Percentiles rank a stretch among this genome's conserved stretches.
These are phyloP conservation scores for Cyclophora punctaria DNA, from an alignment of 2,888 invertebrate genomes.

Conservation along the genomic window DNA sequence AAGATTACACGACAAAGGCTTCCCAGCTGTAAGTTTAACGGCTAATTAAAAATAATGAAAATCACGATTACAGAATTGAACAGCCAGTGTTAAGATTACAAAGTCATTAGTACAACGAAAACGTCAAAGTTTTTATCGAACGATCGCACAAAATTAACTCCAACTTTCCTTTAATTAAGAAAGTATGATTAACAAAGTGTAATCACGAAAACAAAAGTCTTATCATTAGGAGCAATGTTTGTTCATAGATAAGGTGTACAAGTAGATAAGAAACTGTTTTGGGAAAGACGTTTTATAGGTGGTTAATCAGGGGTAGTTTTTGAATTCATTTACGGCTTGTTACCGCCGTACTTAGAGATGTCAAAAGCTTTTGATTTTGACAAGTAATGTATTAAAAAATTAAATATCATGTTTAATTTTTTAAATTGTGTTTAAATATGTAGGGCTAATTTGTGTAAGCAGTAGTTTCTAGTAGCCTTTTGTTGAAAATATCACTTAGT, in stretches of 20 bases:
- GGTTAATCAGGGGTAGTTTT: too few species aligned
- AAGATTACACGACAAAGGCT: constrained; percentile 3
- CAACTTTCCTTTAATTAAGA: constrained; percentile 69
- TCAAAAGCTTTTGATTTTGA: too few species aligned
- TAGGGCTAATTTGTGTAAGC: too few species aligned
- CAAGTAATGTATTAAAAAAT: too few species aligned
- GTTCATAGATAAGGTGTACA: constrained; percentile 9
- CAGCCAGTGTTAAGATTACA: constrained; percentile 35
- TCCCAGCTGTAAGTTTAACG: constrained; percentile 9
- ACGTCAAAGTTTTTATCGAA: constrained; percentile 54
- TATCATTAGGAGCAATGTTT: constrained; percentile 47
- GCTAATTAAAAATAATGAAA: constrained; percentile 35
- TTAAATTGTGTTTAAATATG: too few species aligned
- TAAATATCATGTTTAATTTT: too few species aligned
- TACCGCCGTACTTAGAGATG: too few species aligned
- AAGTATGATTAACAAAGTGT: constrained; percentile 72
- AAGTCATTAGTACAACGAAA: constrained; percentile 51
- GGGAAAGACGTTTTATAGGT: too few species aligned
- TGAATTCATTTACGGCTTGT: too few species aligned
- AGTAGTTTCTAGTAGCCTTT: too few species aligned
- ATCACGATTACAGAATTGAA: constrained; percentile 34
- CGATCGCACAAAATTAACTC: constrained; percentile 59
- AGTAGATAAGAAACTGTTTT: too few species aligned
- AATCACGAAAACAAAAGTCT: constrained; percentile 72
- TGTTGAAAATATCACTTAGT: too few species aligned